Conservation (phyloP, 2,113 vertebrate species). For the Equus quagga region DNA sequence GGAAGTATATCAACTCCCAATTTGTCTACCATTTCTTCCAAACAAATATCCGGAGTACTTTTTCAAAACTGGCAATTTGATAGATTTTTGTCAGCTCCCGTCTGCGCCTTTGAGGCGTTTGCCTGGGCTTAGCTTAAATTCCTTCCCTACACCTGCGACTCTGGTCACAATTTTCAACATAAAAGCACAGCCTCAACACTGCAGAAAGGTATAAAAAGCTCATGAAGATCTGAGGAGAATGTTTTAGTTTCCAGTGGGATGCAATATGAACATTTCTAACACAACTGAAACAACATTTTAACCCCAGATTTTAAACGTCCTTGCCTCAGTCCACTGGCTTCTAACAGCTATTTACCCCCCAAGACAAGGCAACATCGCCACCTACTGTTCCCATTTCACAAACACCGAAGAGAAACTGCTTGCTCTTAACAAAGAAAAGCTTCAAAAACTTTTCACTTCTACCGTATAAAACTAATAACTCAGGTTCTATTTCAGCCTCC, state of each 20-base stretch:
- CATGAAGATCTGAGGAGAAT: not conserved
- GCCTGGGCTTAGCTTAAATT: not conserved
- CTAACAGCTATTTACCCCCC: not conserved
- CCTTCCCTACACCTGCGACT: not conserved
- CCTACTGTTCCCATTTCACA: conserved; percentile 51
- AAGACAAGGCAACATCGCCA: conserved; percentile 65
- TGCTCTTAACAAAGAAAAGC: not conserved
- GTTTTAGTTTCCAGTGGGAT: not conserved
- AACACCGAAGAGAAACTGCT: not conserved
- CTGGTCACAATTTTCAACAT: not conserved
- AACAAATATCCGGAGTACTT: not conserved
- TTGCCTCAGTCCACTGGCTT: not conserved
- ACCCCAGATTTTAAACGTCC: not conserved
- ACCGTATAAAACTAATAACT: not conserved
- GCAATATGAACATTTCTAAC: not conserved
- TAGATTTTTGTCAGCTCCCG: not conserved
- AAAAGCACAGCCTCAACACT: not conserved
- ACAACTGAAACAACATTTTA: not conserved
- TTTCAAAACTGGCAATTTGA: not conserved
- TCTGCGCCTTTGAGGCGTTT: not conserved
- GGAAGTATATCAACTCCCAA: not conserved
- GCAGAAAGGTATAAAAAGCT: not conserved
- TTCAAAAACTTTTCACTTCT: not conserved
- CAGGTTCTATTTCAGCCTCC: not conserved
- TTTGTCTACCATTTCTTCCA: not conserved